Evolutionary conservation across 2,113 vertebrate genomes (phyloP), one percentile per base, ranked within the genome.

Genomic region (Grammomys dolichurus): DNA sequence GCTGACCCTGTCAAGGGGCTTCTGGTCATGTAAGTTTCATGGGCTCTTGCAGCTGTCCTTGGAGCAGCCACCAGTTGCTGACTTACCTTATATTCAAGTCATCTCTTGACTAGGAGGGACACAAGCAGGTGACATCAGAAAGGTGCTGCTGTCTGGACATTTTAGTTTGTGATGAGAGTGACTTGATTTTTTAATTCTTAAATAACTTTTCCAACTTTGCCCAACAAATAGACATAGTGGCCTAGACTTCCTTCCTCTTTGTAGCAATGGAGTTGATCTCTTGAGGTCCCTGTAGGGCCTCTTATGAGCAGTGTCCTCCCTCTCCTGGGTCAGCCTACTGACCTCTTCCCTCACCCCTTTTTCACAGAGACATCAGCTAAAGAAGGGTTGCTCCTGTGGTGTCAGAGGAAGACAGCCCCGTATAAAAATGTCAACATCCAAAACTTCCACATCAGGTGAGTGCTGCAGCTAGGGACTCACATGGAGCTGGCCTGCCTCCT

Each of bases 361-460:
- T 96, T 72, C 77, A 28, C 98, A 99, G 99, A 99, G 98, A 99
- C 99, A 9, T 99, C 99, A n/a, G 99, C 99, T 96, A 99, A 99
- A 98, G 99, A 99, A 96, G 99, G 99, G 69, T 99, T 99, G 95
- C 98, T 99, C 96, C 97, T 99, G 94, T 99, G 99, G 99, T 99
- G 99, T 98, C 99, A 99, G 98, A 99, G 99, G 96, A 99, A 99
- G 98, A 99, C 99, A 0, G 99, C 99, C 3, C 99, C 99, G 7
- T 99, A 99, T 98, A 99, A 99, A 98, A 99, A 99, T 5, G 99
- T 99, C 98, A 99, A 99, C 98, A 99, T 99, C 98, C 99, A 99
- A 96, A 99, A 99, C 98, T 99, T 99, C 98, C 99, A 99, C 97
- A 99, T 99, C 98, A 99, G 99, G 99, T 99, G 87, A 97, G 98